Evolutionary conservation across 1,140 invertebrate genomes (phyloP).

Genomic region (Schlechtendalia chinensis): DNA sequence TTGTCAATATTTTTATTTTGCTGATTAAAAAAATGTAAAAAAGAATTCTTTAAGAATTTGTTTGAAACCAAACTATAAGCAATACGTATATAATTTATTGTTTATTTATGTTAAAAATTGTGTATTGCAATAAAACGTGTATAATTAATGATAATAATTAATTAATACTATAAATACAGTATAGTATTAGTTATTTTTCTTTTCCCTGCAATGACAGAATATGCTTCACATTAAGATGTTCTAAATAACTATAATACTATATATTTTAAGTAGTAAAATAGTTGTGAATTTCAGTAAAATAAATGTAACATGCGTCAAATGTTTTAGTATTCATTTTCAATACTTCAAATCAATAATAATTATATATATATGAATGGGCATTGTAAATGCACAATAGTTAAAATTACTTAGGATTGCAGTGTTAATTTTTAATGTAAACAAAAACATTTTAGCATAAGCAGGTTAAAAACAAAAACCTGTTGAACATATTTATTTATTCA

Average conservation of each 20-base stretch:
- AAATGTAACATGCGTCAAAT: background rate
- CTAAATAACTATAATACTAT: too few species aligned
- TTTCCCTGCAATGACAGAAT: background rate
- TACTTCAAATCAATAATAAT: background rate
- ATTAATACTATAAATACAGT: background rate
- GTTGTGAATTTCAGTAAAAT: background rate
- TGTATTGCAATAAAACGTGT: background rate
- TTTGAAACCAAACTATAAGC: background rate
- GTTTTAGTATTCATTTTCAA: background rate
- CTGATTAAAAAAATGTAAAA: background rate
- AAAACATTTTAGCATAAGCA: too few species aligned
- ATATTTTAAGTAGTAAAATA: too few species aligned
- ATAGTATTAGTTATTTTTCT: background rate
- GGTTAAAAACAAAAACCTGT: too few species aligned
- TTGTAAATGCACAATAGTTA: too few species aligned
- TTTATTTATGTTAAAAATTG: constrained; percentile 11
- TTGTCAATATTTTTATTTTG: background rate
- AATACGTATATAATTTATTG: background rate
- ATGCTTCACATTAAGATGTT: background rate
- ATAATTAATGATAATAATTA: constrained; percentile 7
- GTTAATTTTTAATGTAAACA: too few species aligned
- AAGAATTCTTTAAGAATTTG: background rate
- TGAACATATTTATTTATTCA: too few species aligned
- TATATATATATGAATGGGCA: too few species aligned
- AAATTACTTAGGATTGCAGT: too few species aligned